phyloP scores from a whole-genome alignment of 2,113 vertebrate genomes.

The Tursiops truncatus region DNA sequence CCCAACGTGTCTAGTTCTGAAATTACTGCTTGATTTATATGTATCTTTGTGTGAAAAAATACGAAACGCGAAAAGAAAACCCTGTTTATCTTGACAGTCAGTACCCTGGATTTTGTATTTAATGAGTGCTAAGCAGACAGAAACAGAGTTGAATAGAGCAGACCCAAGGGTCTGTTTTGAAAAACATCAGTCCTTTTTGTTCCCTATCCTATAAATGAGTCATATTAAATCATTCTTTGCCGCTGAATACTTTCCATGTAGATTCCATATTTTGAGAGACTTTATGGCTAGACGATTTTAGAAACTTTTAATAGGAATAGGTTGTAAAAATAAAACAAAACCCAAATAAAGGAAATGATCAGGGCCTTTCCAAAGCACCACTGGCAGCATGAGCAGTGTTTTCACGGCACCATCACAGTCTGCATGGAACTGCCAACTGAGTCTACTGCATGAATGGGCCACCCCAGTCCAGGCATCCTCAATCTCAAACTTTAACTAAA shows the following conservation, averaged over 20 bases:
- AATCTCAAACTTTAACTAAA: slow-evolving; percentile 60
- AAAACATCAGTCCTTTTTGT: slow-evolving; percentile 3
- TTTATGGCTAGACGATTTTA: slow-evolving; percentile 39
- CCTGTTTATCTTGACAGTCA: slow-evolving; percentile 60
- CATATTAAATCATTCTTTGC: slow-evolving; percentile 49
- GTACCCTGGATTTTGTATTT: slow-evolving; percentile 58
- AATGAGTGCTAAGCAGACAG: slow-evolving; percentile 62
- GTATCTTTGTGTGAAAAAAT: slow-evolving; percentile 59
- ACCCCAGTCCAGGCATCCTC: slow-evolving; percentile 27
- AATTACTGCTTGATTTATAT: slow-evolving; percentile 48
- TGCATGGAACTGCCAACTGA: slow-evolving; percentile 28
- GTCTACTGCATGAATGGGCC: slow-evolving; percentile 62
- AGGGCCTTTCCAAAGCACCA: slow-evolving; percentile 17
- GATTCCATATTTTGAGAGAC: background rate
- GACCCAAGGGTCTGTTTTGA: slow-evolving; percentile 56
- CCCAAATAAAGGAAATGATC: background rate
- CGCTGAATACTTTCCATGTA: background rate
- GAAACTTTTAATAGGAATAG: slow-evolving; percentile 56
- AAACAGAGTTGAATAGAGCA: slow-evolving; percentile 55
- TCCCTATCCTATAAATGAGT: background rate
- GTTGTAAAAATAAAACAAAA: slow-evolving; percentile 19
- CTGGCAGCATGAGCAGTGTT: slow-evolving; percentile 39
- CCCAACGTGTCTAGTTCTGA: background rate
- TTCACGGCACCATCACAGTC: slow-evolving; percentile 45
- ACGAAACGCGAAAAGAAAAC: slow-evolving; percentile 68